Percentiles rank a stretch among this genome's conserved stretches.
phyloP scores from a whole-genome alignment of 1,140 invertebrate species.

The Scaptodrosophila lebanonensis region DNA sequence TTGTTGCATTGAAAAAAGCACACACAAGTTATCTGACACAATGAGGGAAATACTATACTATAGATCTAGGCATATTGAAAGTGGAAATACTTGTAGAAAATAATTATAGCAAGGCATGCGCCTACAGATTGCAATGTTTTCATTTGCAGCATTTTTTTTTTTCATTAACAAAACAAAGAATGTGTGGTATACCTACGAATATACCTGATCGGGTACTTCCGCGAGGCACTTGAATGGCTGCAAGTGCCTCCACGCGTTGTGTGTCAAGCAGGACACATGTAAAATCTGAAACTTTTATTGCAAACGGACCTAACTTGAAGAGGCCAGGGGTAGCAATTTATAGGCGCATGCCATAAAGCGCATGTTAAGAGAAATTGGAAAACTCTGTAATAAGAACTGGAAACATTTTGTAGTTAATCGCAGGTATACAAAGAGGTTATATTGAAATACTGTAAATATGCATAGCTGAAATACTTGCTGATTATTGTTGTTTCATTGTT shows the following conservation, averaged over 20 bases:
- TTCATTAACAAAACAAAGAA: background rate
- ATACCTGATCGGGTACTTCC: constrained; percentile 41
- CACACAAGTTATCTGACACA: constrained; percentile 69
- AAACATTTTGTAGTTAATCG: constrained; percentile 65
- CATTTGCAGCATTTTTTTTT: background rate
- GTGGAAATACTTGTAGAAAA: constrained; percentile 6
- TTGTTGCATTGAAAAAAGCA: constrained; percentile 18
- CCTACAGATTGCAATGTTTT: constrained; percentile 20
- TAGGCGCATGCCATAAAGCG: constrained; percentile 25
- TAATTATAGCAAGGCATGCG: constrained; percentile 6
- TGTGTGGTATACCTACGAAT: constrained; percentile 6
- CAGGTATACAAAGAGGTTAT: constrained; percentile 71
- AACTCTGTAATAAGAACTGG: constrained; percentile 39
- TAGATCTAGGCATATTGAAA: constrained; percentile 20
- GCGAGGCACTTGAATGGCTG: constrained; percentile 75
- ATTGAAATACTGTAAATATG: constrained; percentile 62
- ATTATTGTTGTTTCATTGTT: constrained; percentile 55
- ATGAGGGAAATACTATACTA: constrained; percentile 65
- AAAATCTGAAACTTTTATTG: constrained; percentile 47
- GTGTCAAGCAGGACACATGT: constrained; percentile 21
- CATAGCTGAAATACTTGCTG: constrained; percentile 76
- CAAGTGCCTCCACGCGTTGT: constrained; percentile 66
- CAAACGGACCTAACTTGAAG: background rate
- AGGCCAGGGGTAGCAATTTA: too few relatives aligned
- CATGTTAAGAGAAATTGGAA: constrained; percentile 3